phyloP scores from a whole-genome alignment of 2,888 invertebrate species.

The Onthophagus sagittarius region DNA sequence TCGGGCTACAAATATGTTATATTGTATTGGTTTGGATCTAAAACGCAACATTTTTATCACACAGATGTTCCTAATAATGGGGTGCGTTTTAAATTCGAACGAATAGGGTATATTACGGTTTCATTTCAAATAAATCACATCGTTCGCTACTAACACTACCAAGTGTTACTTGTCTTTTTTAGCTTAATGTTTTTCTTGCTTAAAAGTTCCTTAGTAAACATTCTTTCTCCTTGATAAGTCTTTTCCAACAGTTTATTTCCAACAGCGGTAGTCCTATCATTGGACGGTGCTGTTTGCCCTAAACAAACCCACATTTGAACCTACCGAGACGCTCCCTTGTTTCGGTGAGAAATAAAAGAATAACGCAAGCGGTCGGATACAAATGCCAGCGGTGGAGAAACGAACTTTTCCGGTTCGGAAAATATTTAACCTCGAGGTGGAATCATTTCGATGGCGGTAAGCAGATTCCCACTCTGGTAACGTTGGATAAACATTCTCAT shows the following conservation, averaged over 20 bases:
- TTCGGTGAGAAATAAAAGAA: background rate
- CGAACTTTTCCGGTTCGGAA: background rate
- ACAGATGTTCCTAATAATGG: no score
- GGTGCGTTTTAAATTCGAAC: no score
- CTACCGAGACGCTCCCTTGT: background rate
- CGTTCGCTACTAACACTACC: no score
- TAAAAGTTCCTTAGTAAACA: no score
- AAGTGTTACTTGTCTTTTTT: no score
- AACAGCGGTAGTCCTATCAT: background rate
- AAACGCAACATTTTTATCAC: no score
- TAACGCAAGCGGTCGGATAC: background rate
- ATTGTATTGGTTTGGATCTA: no score
- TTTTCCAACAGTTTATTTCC: background rate
- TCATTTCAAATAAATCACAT: no score
- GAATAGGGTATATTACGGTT: no score
- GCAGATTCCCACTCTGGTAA: background rate
- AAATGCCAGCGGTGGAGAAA: background rate
- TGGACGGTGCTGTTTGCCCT: background rate
- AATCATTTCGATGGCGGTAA: background rate
- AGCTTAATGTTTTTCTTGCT: no score
- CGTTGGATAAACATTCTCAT: background rate
- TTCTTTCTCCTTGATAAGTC: no score
- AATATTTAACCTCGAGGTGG: background rate
- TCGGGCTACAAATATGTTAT: no score
- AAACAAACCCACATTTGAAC: background rate